A percentile compares a stretch with the other conserved stretches of the same genome.
Evolutionary conservation across 1,140 invertebrate species (phyloP).

Genomic region (Diachasma alloeum): DNA sequence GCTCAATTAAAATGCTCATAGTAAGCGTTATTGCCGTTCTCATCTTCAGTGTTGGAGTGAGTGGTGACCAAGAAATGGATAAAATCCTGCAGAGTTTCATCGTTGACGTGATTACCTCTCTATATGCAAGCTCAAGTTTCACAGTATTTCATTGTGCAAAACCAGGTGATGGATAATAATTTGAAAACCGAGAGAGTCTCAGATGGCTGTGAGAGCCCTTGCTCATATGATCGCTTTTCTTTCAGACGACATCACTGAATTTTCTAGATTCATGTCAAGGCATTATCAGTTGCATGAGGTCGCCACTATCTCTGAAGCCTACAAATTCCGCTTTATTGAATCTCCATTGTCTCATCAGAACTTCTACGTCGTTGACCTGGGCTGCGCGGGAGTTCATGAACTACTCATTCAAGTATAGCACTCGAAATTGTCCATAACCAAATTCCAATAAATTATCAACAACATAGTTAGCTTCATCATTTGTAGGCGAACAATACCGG

Average conservation of each 20-base stretch:
- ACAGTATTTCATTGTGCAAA: slow-evolving; percentile 35
- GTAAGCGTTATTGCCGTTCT: not conserved
- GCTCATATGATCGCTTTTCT: not conserved
- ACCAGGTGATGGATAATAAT: slow-evolving; percentile 25
- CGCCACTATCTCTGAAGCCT: not conserved
- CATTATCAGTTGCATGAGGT: not conserved
- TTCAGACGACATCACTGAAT: not conserved
- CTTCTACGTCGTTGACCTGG: slow-evolving; percentile 30
- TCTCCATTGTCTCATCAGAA: not conserved
- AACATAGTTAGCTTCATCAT: not conserved
- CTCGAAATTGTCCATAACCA: too few species aligned
- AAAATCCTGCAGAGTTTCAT: slow-evolving; percentile 27
- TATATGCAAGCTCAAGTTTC: slow-evolving; percentile 33
- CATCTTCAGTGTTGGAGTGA: not conserved
- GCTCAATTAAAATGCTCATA: not conserved
- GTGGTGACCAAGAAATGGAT: slow-evolving; percentile 17
- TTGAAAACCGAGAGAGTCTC: not conserved
- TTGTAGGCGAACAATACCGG: slow-evolving; percentile 39
- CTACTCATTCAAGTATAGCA: slow-evolving; percentile 23
- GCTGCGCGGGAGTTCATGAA: slow-evolving; percentile 24
- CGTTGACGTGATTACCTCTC: slow-evolving; percentile 20
- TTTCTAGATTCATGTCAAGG: not conserved
- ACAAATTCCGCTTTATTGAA: not conserved
- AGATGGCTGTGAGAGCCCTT: not conserved
- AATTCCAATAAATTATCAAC: not conserved